Evolutionary conservation across 2,888 invertebrate species (phyloP).

Genomic region (Leuctra nigra): DNA sequence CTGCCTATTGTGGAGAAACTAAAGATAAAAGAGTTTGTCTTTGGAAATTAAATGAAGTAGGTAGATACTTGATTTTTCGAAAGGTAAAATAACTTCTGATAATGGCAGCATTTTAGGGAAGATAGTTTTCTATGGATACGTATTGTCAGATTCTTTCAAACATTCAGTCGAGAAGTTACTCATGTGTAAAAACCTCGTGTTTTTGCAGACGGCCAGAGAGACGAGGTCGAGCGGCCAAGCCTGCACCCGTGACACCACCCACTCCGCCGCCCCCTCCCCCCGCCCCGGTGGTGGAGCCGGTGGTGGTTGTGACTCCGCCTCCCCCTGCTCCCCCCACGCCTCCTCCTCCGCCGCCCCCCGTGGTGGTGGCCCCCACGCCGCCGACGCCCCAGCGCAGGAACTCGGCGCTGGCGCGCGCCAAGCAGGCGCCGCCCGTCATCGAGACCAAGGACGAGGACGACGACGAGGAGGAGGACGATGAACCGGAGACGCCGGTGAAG

Average conservation of each 20-base stretch:
- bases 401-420: conserved; percentile 26
- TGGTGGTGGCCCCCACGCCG: conserved; percentile 29
- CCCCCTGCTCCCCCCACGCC: conserved; percentile 21
- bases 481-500: not conserved
- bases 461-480: not conserved
- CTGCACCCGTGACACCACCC: conserved; percentile 31
- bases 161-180: too few relatives aligned
- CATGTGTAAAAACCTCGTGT: too few relatives aligned
- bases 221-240: conserved; percentile 41
- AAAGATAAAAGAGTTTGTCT: too few relatives aligned
- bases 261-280: conserved; percentile 24
- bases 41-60: too few relatives aligned
- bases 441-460: not conserved
- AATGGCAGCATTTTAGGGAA: too few relatives aligned
- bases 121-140: too few relatives aligned
- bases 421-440: conserved; percentile 25
- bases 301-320: not conserved
- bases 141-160: too few relatives aligned
- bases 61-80: too few relatives aligned
- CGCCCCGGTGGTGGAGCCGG: too few relatives aligned
- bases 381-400: conserved; percentile 28
- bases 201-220: conserved; percentile 38
- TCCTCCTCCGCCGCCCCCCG: conserved; percentile 29
- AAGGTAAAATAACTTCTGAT: too few relatives aligned
- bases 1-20: too few relatives aligned